A percentile compares a stretch with the other conserved stretches of the same genome.
Conservation (phyloP, 1,140 invertebrate genomes). For the Reticulitermes speratus region DNA sequence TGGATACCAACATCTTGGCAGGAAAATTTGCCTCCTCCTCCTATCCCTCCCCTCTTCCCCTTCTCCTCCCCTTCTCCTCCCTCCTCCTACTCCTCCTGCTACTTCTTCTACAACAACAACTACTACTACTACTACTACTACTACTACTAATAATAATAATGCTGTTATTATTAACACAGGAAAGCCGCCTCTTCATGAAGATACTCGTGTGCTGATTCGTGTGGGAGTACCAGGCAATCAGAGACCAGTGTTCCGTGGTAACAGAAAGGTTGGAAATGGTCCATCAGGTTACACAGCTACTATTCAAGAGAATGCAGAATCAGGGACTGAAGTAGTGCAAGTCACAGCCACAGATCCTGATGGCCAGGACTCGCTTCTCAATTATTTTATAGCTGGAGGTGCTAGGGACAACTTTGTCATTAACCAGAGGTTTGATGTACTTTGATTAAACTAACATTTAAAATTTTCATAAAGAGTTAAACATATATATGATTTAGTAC, state of each 20-base stretch:
- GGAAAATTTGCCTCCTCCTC: too few relatives aligned
- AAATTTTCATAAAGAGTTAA: not conserved
- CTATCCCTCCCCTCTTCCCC: too few relatives aligned
- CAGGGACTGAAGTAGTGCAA: conserved; percentile 67
- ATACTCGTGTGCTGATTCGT: conserved; percentile 62
- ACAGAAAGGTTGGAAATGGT: conserved; percentile 52
- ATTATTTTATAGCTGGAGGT: conserved; percentile 71
- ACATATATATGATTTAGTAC: not conserved
- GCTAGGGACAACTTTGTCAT: conserved; percentile 79
- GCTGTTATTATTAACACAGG: not conserved
- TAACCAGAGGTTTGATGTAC: conserved; percentile 59
- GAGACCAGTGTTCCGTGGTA: conserved; percentile 70
- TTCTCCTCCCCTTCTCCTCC: too few relatives aligned
- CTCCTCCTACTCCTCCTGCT: too few relatives aligned
- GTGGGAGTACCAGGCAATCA: conserved; percentile 78
- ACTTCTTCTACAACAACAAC: not conserved
- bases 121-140: not conserved
- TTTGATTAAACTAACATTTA: conserved; percentile 2
- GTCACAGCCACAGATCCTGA: conserved; percentile 74
- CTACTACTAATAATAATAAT: not conserved
- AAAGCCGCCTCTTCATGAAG: conserved; percentile 61
- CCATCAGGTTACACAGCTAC: conserved; percentile 66
- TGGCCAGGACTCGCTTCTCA: conserved; percentile 65
- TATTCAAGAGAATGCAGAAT: conserved; percentile 66
- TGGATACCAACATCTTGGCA: too few relatives aligned